These are phyloP conservation scores for Hypolimnas misippus DNA, from an alignment of 2,888 invertebrate genomes.

Conservation along the genomic window DNA sequence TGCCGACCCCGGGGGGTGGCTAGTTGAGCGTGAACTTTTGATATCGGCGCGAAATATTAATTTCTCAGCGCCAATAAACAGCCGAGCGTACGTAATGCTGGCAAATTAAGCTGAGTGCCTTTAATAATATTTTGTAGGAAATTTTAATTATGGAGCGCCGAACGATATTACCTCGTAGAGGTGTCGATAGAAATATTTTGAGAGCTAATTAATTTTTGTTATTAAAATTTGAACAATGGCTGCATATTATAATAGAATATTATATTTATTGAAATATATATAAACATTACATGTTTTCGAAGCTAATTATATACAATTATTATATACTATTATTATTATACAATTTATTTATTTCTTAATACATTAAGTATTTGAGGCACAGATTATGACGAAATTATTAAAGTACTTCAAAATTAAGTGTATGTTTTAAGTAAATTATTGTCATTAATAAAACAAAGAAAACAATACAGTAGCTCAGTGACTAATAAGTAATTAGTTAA, in stretches of 20 bases:
- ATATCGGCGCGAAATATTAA: constrained; percentile 83
- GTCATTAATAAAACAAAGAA: too few species aligned
- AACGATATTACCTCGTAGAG: constrained; percentile 60
- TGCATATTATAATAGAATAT: constrained; percentile 20
- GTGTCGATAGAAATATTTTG: constrained; percentile 52
- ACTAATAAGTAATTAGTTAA: too few species aligned
- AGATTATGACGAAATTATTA: too few species aligned
- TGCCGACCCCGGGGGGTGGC: constrained; percentile 71
- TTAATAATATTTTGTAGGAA: constrained; percentile 73
- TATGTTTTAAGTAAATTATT: too few species aligned
- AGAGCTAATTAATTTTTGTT: constrained; percentile 53
- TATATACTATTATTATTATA: not conserved
- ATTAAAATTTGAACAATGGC: constrained; percentile 43
- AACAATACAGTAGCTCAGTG: too few species aligned
- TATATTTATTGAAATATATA: not conserved
- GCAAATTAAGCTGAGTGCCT: constrained; percentile 80
- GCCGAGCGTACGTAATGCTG: constrained; percentile 74
- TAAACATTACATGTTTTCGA: constrained; percentile 5
- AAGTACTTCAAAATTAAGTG: too few species aligned
- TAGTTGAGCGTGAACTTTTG: constrained; percentile 83
- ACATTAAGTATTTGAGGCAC: too few species aligned
- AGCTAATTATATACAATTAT: constrained; percentile 1
- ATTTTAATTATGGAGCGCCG: constrained; percentile 71
- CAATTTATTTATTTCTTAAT: too few species aligned
- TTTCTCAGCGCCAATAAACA: constrained; percentile 80